These are phyloP conservation scores for Antitype chi DNA, from an alignment of 2,888 invertebrate genomes.

Conservation along the genomic window DNA sequence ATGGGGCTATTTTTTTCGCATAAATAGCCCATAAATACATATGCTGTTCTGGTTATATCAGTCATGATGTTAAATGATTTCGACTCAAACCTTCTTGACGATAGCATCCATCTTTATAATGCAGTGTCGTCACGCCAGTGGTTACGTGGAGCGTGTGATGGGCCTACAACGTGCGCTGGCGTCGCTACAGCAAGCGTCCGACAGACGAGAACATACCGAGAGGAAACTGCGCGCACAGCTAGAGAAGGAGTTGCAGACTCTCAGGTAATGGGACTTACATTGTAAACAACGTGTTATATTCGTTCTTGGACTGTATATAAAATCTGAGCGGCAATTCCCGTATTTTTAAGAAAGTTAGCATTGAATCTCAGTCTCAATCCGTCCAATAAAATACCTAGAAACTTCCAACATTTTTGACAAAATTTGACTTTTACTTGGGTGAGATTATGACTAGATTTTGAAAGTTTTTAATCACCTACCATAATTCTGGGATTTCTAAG, in stretches of 20 bases:
- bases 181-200: conserved; percentile 95
- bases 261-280: conserved; percentile 82
- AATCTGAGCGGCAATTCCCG: background rate
- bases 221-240: conserved; percentile 95
- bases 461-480: background rate
- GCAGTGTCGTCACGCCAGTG: conserved; percentile 95
- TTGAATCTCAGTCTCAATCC: no score
- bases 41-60: background rate
- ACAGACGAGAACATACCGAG: conserved; percentile 96
- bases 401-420: background rate
- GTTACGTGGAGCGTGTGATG: conserved; percentile 95
- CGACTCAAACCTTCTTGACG: background rate
- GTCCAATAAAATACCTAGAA: background rate
- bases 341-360: background rate
- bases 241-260: conserved; percentile 94
- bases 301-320: background rate
- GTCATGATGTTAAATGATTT: background rate
- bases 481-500: background rate
- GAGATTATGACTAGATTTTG: background rate
- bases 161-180: conserved; percentile 95
- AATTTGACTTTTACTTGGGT: background rate
- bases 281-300: background rate
- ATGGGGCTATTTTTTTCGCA: background rate
- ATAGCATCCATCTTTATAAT: background rate
- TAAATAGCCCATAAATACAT: background rate